phyloP scores from a whole-genome alignment of 1,140 invertebrate species.

The Drosophila kepulauana region DNA sequence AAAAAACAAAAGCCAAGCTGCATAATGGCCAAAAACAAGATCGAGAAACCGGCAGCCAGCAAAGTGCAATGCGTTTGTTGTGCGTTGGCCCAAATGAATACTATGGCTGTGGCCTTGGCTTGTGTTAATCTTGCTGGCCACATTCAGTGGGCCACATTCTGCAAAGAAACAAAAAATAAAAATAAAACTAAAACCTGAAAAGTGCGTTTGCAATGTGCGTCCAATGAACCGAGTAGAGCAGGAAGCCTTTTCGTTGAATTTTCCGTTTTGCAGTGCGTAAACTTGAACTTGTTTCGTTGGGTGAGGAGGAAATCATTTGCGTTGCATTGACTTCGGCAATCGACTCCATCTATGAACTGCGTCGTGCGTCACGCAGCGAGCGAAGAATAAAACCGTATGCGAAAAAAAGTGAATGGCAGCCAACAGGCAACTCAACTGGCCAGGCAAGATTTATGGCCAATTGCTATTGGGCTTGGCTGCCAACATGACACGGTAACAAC shows the following conservation, averaged over 20 bases:
- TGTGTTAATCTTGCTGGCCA: conserved; percentile 5
- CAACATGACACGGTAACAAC: conserved; percentile 73
- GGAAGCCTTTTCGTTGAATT: conserved; percentile 45
- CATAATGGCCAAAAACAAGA: conserved; percentile 45
- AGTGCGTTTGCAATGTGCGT: conserved; percentile 63
- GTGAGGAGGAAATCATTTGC: conserved; percentile 39
- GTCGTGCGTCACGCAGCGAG: conserved; percentile 59
- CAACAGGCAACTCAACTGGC: conserved; percentile 21
- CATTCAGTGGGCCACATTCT: conserved; percentile 58
- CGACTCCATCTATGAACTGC: conserved; percentile 31
- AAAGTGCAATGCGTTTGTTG: conserved; percentile 23
- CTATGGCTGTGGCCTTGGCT: conserved; percentile 36
- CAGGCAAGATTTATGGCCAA: conserved; percentile 72
- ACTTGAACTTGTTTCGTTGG: conserved; percentile 65
- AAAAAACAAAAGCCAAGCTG: conserved; percentile 17
- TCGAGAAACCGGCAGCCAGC: conserved; percentile 40
- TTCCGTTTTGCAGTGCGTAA: conserved; percentile 58
- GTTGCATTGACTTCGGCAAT: conserved; percentile 20
- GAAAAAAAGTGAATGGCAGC: conserved; percentile 72
- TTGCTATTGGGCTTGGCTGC: conserved; percentile 78
- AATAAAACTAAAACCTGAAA: conserved; percentile 40
- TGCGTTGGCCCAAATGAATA: conserved; percentile 51
- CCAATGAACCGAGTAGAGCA: conserved; percentile 56
- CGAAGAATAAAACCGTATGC: conserved; percentile 1
- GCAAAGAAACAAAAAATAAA: conserved; percentile 39